Evolutionary conservation across 2,797 vertebrate species (phyloP).

Genomic region (Phrynocephalus forsythii): DNA sequence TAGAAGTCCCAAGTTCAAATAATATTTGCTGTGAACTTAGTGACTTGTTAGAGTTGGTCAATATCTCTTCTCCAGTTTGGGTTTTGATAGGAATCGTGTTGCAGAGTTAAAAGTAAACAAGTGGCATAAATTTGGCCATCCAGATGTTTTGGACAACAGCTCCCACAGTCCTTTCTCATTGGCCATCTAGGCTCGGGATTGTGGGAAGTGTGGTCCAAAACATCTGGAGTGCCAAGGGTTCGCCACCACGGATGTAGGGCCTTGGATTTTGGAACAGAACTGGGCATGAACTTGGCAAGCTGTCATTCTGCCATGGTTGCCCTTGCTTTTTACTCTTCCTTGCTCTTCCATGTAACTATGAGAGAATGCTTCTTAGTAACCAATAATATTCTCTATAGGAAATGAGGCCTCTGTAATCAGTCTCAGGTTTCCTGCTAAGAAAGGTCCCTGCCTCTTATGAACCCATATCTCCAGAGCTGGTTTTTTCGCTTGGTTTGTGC

Average conservation of each 20-base stretch:
- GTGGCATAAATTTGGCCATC: neutral
- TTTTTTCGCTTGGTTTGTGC: neutral
- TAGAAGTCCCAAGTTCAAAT: conserved; percentile 6
- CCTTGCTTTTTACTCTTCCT: neutral
- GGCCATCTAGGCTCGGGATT: too few relatives aligned
- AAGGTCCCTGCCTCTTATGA: neutral
- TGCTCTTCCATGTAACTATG: neutral
- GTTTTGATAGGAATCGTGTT: neutral
- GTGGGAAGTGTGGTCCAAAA: too few relatives aligned
- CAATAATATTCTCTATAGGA: neutral
- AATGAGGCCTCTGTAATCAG: too few relatives aligned
- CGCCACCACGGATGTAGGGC: too few relatives aligned
- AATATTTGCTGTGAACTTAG: neutral
- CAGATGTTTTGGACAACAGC: too few relatives aligned
- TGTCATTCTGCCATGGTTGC: neutral
- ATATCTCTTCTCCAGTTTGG: neutral
- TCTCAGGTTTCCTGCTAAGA: neutral
- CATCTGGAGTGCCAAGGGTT: too few relatives aligned
- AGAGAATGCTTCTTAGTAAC: neutral
- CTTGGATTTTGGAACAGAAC: neutral
- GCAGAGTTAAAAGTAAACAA: neutral
- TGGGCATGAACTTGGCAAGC: neutral
- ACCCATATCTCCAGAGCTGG: neutral
- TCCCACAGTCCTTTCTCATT: too few relatives aligned
- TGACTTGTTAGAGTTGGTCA: neutral